Conservation (phyloP, 2,888 invertebrate species). For the Dynastes hyllus region DNA sequence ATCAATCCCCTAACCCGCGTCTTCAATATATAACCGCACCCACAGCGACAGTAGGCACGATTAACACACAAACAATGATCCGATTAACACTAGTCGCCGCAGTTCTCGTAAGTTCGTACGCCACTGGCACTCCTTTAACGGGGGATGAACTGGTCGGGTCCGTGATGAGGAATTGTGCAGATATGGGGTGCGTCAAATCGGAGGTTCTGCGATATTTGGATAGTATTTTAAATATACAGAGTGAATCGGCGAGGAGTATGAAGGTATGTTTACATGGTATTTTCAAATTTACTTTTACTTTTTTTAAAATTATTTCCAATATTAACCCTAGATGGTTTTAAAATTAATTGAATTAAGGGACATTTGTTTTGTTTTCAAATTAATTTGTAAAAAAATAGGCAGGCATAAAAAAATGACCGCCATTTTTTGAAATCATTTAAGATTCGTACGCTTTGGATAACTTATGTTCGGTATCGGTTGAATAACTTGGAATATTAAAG, state of each 20-base stretch:
- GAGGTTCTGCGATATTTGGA: constrained; percentile 86
- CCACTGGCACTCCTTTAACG: constrained; percentile 69
- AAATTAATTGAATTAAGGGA: too few species aligned
- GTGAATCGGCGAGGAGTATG: constrained; percentile 76
- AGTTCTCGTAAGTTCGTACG: constrained; percentile 71
- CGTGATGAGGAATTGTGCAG: constrained; percentile 83
- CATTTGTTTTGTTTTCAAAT: too few species aligned
- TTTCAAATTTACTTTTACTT: too few species aligned
- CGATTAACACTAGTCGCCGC: constrained; percentile 71
- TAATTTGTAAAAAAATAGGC: too few species aligned
- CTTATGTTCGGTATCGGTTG: too few species aligned
- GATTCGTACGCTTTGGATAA: too few species aligned
- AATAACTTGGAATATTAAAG: too few species aligned
- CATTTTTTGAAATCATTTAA: too few species aligned
- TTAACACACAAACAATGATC: constrained; percentile 65
- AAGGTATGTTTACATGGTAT: constrained; percentile 62
- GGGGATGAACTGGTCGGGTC: constrained; percentile 82
- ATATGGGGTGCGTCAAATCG: constrained; percentile 83
- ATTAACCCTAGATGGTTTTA: too few species aligned
- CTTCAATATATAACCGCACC: constrained; percentile 80
- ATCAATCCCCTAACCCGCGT: constrained; percentile 72
- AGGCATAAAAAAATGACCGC: too few species aligned
- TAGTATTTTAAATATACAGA: constrained; percentile 77
- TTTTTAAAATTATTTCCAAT: too few species aligned
- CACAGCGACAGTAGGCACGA: constrained; percentile 68